These are phyloP conservation scores for Semaprochilodus insignis DNA, from an alignment of 2,797 vertebrate genomes.

Conservation along the genomic window DNA sequence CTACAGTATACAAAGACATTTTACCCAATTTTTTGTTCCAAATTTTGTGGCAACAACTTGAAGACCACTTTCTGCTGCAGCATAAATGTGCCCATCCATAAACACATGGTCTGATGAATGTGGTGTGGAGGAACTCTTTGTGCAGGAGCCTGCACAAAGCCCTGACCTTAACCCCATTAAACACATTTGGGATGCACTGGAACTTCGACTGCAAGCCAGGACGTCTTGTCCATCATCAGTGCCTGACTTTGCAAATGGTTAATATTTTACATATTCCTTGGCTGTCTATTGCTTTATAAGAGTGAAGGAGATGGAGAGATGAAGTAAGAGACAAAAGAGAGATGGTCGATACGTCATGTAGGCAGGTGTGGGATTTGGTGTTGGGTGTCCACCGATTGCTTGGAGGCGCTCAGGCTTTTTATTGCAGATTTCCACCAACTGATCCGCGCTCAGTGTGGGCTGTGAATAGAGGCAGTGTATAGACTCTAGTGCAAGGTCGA, in stretches of 20 bases:
- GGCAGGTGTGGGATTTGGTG: conserved; percentile 52
- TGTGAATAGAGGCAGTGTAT: conserved; percentile 31
- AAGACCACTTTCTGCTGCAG: too few species aligned
- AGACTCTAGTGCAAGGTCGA: conserved; percentile 51
- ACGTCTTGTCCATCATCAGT: too few species aligned
- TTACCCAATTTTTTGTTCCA: too few species aligned
- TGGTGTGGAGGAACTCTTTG: too few species aligned
- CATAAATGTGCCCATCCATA: too few species aligned
- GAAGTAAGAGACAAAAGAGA: neutral
- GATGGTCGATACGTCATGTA: neutral
- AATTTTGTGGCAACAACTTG: too few species aligned
- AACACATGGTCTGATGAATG: too few species aligned
- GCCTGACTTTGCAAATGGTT: neutral
- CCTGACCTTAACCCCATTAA: too few species aligned
- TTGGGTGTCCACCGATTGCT: conserved; percentile 46
- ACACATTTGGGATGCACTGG: too few species aligned
- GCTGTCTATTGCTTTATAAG: neutral
- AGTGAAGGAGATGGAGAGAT: conserved; percentile 1
- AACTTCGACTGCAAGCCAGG: too few species aligned
- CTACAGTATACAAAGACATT: too few species aligned
- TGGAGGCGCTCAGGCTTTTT: conserved; percentile 41
- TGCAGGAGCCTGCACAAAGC: too few species aligned
- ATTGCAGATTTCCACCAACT: conserved; percentile 48
- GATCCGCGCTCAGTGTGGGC: conserved; percentile 43
- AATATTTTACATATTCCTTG: neutral